Base-by-base conservation (phyloP, 2,113 vertebrate genomes). In the Laticauda laticaudata region DNA sequence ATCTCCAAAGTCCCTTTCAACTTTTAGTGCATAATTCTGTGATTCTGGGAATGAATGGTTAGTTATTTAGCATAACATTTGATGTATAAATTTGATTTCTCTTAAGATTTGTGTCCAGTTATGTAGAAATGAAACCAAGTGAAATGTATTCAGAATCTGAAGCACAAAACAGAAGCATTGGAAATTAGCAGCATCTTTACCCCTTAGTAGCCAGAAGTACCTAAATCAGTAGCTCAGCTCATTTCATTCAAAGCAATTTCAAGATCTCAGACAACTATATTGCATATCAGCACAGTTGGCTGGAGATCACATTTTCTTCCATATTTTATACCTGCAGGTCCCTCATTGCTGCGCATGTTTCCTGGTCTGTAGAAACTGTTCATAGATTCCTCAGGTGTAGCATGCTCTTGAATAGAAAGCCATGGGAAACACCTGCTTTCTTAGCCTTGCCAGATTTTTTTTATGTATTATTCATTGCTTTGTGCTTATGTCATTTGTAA, bases 381-480 rank as follows among this genome's bases (percentile, higher is more conserved):
- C 91, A 43, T 45, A 51, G 95, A 92, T 91, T 93, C 86, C 0
- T 97, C 97, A 97, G 94, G 54, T 61, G 91, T 91, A 95, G 92
- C 11, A 86, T 89, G 94, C 91, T 94, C 88, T 95, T 95, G 94
- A 95, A 94, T 93, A 94, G 93, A 93, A 51, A 95, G 92, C 95
- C 95, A 95, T 95, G 95, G 97, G 96, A 97, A 98, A 97, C 97
- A 97, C 97, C 97, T 98, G 97, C 94, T 89, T 94, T 89, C 88
- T 64, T 54, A 48, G 39, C n/a, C 11, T 53, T 92, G 96, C 97
- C 97, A 96, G 94, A 64, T 89, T 96, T 51, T 94, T 94, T 86
- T 92, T 90, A 94, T 59, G 24, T 91, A 21, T 29, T 95, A 94
- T 95, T 97, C 93, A 0, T 94, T 94, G 94, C 94, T 95, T 59